Conservation (phyloP, 2,888 invertebrate species). For the Gortyna flavago region DNA sequence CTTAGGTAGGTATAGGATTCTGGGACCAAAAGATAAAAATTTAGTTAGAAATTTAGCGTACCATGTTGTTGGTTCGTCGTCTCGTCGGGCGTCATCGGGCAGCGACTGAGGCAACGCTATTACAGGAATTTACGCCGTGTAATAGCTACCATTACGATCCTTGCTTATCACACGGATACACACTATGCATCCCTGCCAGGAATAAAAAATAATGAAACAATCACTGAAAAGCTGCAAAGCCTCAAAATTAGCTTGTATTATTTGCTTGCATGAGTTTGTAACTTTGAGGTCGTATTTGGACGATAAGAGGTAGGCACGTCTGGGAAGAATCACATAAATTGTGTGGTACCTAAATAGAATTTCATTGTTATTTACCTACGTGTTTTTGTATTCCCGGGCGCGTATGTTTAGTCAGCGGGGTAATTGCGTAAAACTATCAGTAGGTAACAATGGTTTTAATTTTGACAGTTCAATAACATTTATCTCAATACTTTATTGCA, state of each 20-base stretch:
- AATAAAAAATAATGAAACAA: slow-evolving; percentile 64
- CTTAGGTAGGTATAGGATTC: neutral
- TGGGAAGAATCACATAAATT: slow-evolving; percentile 27
- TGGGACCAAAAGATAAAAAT: neutral
- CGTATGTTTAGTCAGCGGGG: no score
- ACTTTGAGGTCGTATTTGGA: slow-evolving; percentile 62
- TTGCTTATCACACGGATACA: slow-evolving; percentile 65
- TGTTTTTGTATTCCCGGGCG: slow-evolving; percentile 1
- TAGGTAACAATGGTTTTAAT: no score
- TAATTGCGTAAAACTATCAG: no score
- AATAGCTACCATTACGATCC: slow-evolving; percentile 75
- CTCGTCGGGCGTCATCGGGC: slow-evolving; percentile 37
- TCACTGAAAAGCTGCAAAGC: slow-evolving; percentile 43
- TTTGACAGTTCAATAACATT: no score
- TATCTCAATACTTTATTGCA: no score
- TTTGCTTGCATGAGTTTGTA: slow-evolving; percentile 35
- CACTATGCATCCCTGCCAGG: slow-evolving; percentile 49
- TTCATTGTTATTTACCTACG: neutral
- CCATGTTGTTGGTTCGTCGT: slow-evolving; percentile 21
- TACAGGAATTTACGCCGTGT: slow-evolving; percentile 78
- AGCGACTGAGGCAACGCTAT: slow-evolving; percentile 68
- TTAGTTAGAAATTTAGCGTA: slow-evolving; percentile 5
- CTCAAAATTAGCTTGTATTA: slow-evolving; percentile 59
- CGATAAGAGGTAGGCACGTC: slow-evolving; percentile 42
- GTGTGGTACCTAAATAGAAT: slow-evolving; percentile 27